Conservation (phyloP, 2,888 invertebrate species). For the Drosophila bunnanda region DNA sequence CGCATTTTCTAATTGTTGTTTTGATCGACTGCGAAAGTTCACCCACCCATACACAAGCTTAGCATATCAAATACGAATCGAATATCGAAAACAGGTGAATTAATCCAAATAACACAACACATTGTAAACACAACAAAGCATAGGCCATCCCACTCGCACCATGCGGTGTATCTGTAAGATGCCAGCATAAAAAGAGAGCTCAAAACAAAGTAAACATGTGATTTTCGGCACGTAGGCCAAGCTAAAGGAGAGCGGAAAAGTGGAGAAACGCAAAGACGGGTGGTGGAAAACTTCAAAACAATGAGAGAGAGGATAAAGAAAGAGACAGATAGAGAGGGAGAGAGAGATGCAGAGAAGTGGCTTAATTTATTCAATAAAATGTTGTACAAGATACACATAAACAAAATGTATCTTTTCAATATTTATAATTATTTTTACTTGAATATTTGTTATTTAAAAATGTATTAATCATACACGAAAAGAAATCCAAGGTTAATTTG, state of each 20-base stretch:
- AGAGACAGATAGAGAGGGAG: slow-evolving; percentile 2
- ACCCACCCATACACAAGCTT: slow-evolving; percentile 8
- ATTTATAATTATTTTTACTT: neutral
- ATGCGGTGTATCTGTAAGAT: slow-evolving; percentile 51
- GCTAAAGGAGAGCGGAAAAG: slow-evolving; percentile 38
- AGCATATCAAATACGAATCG: neutral
- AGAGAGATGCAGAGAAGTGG: slow-evolving; percentile 5
- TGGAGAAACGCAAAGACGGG: slow-evolving; percentile 41
- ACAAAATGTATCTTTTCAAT: neutral
- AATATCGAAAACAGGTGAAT: slow-evolving; percentile 21
- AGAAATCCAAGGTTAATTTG: neutral
- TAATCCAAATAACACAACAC: neutral
- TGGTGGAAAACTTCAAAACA: slow-evolving; percentile 60
- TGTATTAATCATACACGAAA: neutral
- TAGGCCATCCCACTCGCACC: slow-evolving; percentile 27
- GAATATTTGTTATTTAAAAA: neutral
- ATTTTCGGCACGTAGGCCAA: slow-evolving; percentile 76
- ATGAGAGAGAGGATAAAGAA: slow-evolving; percentile 13
- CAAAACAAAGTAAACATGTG: slow-evolving; percentile 74
- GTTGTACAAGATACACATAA: neutral
- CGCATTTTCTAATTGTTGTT: slow-evolving; percentile 44
- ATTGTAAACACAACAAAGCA: slow-evolving; percentile 38
- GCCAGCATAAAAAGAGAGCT: slow-evolving; percentile 42
- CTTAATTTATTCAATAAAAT: slow-evolving; percentile 5
- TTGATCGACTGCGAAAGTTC: slow-evolving; percentile 33